Conservation (phyloP, 2,113 vertebrate species). For the Neopipo cinnamomea region DNA sequence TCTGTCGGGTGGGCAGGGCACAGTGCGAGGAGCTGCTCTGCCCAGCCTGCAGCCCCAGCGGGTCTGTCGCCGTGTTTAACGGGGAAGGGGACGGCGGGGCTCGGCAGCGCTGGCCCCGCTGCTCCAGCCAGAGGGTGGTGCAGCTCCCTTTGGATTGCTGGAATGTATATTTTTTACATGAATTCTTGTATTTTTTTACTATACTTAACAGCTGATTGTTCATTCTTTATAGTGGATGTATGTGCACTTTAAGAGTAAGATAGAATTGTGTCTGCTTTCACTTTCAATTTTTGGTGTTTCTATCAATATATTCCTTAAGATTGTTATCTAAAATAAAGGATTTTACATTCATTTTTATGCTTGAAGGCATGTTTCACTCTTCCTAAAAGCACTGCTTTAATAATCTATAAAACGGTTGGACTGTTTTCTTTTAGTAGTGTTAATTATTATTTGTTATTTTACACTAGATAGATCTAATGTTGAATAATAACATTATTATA, state of each 20-base stretch:
- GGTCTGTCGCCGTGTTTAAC: no score
- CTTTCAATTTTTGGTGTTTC: background rate
- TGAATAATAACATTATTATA: background rate
- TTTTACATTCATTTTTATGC: background rate
- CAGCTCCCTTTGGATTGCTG: fast-evolving
- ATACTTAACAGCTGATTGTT: background rate
- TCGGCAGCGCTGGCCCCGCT: background rate
- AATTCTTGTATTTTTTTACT: background rate
- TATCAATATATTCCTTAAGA: background rate
- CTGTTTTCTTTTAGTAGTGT: background rate
- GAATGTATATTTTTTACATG: fast-evolving
- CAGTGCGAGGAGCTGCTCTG: fast-evolving
- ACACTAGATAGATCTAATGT: background rate
- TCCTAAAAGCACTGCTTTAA: background rate
- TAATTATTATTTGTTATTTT: background rate
- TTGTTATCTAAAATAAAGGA: background rate
- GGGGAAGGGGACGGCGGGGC: background rate
- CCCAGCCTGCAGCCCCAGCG: fast-evolving
- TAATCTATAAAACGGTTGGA: background rate
- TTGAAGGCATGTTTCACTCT: background rate
- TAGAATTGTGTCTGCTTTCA: background rate
- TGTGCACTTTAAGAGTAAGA: background rate
- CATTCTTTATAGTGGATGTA: background rate
- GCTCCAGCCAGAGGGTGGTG: background rate
- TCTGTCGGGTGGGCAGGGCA: fast-evolving